A percentile compares a stretch with the other conserved stretches of the same genome.
These are phyloP conservation scores for Caenorhabditis wallacei DNA, from an alignment of 2,888 invertebrate species.

Conservation along the genomic window DNA sequence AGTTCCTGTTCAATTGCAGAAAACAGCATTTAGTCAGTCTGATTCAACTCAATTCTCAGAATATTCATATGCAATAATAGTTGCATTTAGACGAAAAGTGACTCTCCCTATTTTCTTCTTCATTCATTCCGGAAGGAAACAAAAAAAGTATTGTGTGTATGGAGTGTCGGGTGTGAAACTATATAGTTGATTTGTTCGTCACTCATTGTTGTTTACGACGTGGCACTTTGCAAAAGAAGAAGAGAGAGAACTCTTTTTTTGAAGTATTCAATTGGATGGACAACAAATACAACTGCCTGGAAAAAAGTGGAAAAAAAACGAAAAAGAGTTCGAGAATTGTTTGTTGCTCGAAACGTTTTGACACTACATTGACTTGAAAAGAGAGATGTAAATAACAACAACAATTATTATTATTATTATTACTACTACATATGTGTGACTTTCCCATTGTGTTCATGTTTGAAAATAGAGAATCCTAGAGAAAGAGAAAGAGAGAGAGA, in stretches of 20 bases:
- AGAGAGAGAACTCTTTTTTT: conserved; percentile 19
- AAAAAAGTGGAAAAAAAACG: conserved; percentile 1
- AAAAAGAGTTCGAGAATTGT: conserved; percentile 58
- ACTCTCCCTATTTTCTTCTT: too few species aligned
- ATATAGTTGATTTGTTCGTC: conserved; percentile 62
- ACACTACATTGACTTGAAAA: conserved; percentile 41
- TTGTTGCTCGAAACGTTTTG: conserved; percentile 62
- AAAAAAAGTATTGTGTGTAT: conserved; percentile 17
- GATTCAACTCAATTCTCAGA: conserved; percentile 8
- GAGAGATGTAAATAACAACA: conserved; percentile 48
- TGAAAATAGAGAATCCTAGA: background rate
- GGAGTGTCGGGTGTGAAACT: conserved; percentile 58
- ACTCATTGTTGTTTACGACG: conserved; percentile 65
- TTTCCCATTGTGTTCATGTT: conserved; percentile 14
- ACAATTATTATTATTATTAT: conserved; percentile 35
- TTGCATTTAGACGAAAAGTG: conserved; percentile 25
- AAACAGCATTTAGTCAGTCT: conserved; percentile 33
- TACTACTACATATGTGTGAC: conserved; percentile 48
- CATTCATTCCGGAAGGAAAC: conserved; percentile 36
- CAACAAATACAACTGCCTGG: conserved; percentile 42
- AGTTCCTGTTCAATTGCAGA: conserved; percentile 32
- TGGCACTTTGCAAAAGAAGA: conserved; percentile 52
- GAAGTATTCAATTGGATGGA: conserved; percentile 50
- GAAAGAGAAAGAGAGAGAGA: too few species aligned
- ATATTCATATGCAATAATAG: conserved; percentile 38